Evolutionary conservation across 1,140 invertebrate species (phyloP).

Genomic region (Scaptomyza graminum): DNA sequence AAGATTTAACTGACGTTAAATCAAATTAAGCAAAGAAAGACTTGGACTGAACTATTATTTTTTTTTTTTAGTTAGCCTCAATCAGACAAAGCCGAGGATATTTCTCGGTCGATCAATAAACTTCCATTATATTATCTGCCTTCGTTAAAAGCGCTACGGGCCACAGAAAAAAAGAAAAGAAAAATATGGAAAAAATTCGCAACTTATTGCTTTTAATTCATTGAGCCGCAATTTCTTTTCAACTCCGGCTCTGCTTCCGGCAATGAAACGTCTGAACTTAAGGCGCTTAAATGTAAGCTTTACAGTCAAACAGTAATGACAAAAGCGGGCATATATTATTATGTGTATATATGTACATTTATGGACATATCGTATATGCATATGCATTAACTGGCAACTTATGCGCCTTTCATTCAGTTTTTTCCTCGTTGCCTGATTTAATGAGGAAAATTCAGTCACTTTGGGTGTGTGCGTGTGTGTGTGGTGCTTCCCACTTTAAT

Average conservation of each 20-base stretch:
- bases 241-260: slow-evolving; percentile 5
- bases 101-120: no score
- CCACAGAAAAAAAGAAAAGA: background rate
- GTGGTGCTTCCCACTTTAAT: slow-evolving; percentile 64
- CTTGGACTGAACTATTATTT: no score
- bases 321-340: slow-evolving; percentile 8
- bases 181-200: slow-evolving; percentile 30
- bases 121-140: background rate
- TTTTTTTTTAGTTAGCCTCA: no score
- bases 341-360: slow-evolving; percentile 19
- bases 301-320: slow-evolving; percentile 17
- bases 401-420: slow-evolving; percentile 20
- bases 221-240: slow-evolving; percentile 44
- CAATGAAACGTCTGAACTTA: slow-evolving; percentile 34
- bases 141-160: background rate
- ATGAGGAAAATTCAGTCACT: slow-evolving; percentile 54
- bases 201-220: slow-evolving; percentile 40
- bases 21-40: no score
- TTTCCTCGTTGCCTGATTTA: slow-evolving; percentile 33
- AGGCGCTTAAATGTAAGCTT: slow-evolving; percentile 40
- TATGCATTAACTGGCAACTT: slow-evolving; percentile 65
- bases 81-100: no score
- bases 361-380: slow-evolving; percentile 23
- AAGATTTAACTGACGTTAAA: background rate
- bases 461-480: background rate